Evolutionary conservation across 30 jellyfish, hydroid and myxozoan genomes (phyloP).

Genomic region (Hydractinia symbiolongicarpus): DNA sequence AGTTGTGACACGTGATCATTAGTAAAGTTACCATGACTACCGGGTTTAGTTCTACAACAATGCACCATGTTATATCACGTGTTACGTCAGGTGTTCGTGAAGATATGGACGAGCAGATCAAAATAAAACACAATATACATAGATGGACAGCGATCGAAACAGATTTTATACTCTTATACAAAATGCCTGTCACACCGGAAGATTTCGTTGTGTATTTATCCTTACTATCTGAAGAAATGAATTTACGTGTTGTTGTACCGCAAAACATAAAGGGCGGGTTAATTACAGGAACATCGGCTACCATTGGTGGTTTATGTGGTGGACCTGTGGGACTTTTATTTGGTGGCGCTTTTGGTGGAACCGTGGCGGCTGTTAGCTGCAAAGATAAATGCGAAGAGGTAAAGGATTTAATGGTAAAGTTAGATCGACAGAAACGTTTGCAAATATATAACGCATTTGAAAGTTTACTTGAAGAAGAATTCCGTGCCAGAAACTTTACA

Average conservation of each 20-base stretch:
- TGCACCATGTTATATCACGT: no score
- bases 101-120: no score
- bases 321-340: conserved; percentile 67
- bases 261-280: conserved; percentile 66
- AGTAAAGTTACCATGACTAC: no score
- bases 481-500: conserved; percentile 28
- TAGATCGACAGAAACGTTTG: conserved; percentile 41
- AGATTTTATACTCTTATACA: neutral
- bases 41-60: no score
- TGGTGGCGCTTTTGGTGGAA: conserved; percentile 71
- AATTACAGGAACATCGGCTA: conserved; percentile 73
- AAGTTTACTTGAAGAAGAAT: conserved; percentile 32
- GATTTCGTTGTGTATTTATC: conserved; percentile 51
- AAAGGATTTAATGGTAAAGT: conserved; percentile 36
- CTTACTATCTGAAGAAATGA: conserved; percentile 51
- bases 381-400: conserved; percentile 47
- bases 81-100: no score
- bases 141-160: no score
- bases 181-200: conserved; percentile 64
- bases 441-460: conserved; percentile 39
- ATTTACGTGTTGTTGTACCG: conserved; percentile 45
- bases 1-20: no score
- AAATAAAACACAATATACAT: no score
- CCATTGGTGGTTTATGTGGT: conserved; percentile 77
- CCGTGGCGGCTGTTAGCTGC: conserved; percentile 72